Conservation (phyloP, 2,797 vertebrate genomes). For the Mycteria americana region DNA sequence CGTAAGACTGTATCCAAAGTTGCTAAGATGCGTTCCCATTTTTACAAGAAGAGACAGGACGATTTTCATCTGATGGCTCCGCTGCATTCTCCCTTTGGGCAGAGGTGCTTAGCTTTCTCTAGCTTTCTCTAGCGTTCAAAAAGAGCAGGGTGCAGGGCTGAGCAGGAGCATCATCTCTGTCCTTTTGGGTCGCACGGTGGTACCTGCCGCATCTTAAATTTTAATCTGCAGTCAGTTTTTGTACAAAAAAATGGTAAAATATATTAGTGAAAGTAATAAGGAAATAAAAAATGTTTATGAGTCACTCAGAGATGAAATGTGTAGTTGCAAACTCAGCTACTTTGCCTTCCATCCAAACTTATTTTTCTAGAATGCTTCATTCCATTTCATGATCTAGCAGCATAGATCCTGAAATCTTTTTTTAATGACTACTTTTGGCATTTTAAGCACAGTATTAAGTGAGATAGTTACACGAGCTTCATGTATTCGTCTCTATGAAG, state of each 20-base stretch:
- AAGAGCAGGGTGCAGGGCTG: not conserved
- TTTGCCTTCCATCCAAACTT: constrained; percentile 44
- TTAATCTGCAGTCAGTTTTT: constrained; percentile 51
- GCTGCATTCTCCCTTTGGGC: constrained; percentile 15
- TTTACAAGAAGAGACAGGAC: constrained; percentile 17
- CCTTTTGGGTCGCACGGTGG: constrained; percentile 17
- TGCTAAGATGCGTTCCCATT: constrained; percentile 16
- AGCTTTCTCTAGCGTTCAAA: constrained; percentile 8
- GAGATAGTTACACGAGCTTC: constrained; percentile 39
- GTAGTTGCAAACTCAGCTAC: constrained; percentile 2
- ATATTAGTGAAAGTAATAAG: constrained; percentile 51
- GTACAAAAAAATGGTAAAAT: constrained; percentile 33
- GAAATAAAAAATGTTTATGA: constrained; percentile 52
- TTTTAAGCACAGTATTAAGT: constrained; percentile 57
- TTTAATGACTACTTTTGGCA: constrained; percentile 50
- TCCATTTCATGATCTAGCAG: constrained; percentile 55
- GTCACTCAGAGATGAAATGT: constrained; percentile 49
- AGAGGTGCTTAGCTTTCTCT: not conserved
- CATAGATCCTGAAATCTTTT: constrained; percentile 54
- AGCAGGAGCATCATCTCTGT: not conserved
- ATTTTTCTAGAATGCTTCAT: constrained; percentile 62
- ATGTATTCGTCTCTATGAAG: constrained; percentile 23
- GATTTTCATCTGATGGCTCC: not conserved
- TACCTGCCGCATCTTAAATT: not conserved
- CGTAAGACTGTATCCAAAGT: constrained; percentile 30